phyloP scores from a whole-genome alignment of 2,888 invertebrate species.

The Rhogogaster chlorosoma region DNA sequence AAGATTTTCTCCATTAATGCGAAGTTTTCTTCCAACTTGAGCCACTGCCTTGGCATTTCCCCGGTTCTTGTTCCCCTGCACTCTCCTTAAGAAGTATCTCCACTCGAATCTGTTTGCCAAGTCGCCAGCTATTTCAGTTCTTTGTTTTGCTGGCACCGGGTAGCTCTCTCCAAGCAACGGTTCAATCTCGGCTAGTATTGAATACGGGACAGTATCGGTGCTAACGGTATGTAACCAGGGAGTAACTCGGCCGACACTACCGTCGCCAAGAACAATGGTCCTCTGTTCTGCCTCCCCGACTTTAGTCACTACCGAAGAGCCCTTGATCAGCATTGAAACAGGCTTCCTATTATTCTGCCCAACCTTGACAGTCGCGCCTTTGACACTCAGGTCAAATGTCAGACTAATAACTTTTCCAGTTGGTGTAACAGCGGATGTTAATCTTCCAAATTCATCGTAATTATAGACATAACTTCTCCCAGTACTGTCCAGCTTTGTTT shows the following conservation, averaged over 20 bases:
- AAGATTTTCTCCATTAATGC: slow-evolving; percentile 95
- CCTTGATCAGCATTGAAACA: slow-evolving; percentile 92
- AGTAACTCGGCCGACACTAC: slow-evolving; percentile 88
- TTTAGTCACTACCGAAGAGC: slow-evolving; percentile 90
- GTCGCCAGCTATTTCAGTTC: slow-evolving; percentile 94
- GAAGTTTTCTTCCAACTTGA: slow-evolving; percentile 90
- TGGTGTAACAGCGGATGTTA: slow-evolving; percentile 95
- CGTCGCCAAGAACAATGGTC: slow-evolving; percentile 89
- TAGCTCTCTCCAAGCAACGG: slow-evolving; percentile 94
- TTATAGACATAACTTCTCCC: slow-evolving; percentile 95
- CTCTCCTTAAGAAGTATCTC: slow-evolving; percentile 93
- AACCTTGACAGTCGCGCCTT: slow-evolving; percentile 93
- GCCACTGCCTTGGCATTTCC: slow-evolving; percentile 84
- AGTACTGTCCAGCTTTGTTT: slow-evolving; percentile 93
- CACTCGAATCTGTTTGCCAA: slow-evolving; percentile 96
- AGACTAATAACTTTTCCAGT: slow-evolving; percentile 96
- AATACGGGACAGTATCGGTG: slow-evolving; percentile 95
- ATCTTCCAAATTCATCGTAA: slow-evolving; percentile 96
- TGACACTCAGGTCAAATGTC: slow-evolving; percentile 93
- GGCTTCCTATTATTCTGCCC: slow-evolving; percentile 91
- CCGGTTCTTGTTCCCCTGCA: slow-evolving; percentile 80
- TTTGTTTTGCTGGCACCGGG: slow-evolving; percentile 94
- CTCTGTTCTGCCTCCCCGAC: slow-evolving; percentile 91
- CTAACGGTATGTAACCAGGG: slow-evolving; percentile 94
- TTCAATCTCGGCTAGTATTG: slow-evolving; percentile 92